Base-by-base conservation (phyloP, 2,797 vertebrate genomes). In the Miichthys miiuy region DNA sequence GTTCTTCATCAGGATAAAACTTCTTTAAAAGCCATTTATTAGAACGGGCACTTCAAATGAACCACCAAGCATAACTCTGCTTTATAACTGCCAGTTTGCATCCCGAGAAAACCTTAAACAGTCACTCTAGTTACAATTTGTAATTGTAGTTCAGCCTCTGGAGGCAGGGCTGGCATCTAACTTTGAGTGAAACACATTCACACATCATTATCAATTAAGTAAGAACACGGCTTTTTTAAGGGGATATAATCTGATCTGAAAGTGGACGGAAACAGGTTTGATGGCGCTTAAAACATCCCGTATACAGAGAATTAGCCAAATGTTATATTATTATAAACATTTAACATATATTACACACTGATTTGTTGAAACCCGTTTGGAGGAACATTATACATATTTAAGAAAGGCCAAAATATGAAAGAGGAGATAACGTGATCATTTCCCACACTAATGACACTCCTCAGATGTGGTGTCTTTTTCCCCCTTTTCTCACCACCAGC, bases 401-500 rank as follows among this genome's bases (percentile, higher is more conserved):
- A 67, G 57, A 30, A 34, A 17, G 3, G 21, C 25, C 27, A 6
- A 11, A 18, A 41, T 38, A 46, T 0, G 44, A 27, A 68, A 14
- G 10, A 44, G 42, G 27, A 54, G 47, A 68, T 42, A 54, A 4
- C 5, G 2, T 16, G 47, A 46, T 60, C 16, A 47, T 61, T 75
- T 64, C 64, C 27, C 51, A 14, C 12, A 16, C 57, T 63, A 51
- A 61, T 55, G 42, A 57, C 30, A 2, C 47, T 69, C 46, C 20
- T 55, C 38, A 64, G 52, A 75, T 30, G 47, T 23, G 25, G 4
- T 38, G 44, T 38, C 54, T n/a, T 1, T 5, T 8, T n/a, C 34
- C 42, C 41, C 17, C 48, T 11, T 10, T 20, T 56, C 47, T 47
- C 25, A 17, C 66, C 74, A 46, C 58, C 80, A 83, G 75, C 86